Conservation (phyloP, 2,797 vertebrate genomes). For the Bucorvus abyssinicus region DNA sequence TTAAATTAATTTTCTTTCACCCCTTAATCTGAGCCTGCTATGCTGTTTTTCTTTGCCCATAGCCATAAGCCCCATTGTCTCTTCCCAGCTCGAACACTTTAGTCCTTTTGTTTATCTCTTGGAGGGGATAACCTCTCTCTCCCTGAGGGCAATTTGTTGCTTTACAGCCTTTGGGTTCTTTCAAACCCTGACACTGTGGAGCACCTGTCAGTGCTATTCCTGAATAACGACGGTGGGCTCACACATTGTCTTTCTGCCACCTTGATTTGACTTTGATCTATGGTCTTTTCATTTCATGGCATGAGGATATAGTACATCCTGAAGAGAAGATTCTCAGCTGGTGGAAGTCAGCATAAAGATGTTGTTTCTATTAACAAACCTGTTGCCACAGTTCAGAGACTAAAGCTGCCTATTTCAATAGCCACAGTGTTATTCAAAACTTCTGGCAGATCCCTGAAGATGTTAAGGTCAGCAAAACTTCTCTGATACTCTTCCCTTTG, state of each 20-base stretch:
- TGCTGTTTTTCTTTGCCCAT: too few relatives aligned
- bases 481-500: not conserved
- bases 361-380: not conserved
- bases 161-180: too few relatives aligned
- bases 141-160: too few relatives aligned
- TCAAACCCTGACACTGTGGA: too few relatives aligned
- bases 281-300: not conserved
- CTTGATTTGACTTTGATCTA: not conserved
- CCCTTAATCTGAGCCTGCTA: too few relatives aligned
- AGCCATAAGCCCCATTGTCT: too few relatives aligned
- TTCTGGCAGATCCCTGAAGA: not conserved
- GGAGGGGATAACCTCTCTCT: too few relatives aligned
- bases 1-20: too few relatives aligned
- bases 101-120: too few relatives aligned
- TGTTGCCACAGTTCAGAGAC: not conserved
- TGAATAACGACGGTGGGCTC: fast-evolving
- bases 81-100: too few relatives aligned
- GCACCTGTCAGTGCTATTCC: not conserved
- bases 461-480: not conserved
- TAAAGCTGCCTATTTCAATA: not conserved
- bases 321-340: not conserved
- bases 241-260: not conserved
- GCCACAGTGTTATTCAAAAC: not conserved
- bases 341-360: not conserved
- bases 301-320: not conserved